Evolutionary conservation across 2,797 vertebrate genomes (phyloP), one percentile per base, ranked within the genome.

Genomic region (Neosalanx taihuensis): DNA sequence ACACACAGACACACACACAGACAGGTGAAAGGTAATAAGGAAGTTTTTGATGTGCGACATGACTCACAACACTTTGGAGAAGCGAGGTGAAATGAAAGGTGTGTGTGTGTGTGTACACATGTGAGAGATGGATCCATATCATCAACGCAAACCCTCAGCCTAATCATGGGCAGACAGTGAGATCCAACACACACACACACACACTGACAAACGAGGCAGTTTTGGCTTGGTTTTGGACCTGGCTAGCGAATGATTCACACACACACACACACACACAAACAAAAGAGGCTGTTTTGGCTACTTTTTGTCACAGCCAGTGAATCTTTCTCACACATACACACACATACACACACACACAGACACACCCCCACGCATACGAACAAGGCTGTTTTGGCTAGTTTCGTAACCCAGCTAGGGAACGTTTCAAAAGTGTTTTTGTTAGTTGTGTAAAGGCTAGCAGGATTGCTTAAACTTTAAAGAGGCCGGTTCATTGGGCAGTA

Each of bases 401-500:
- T 56, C 5, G 51, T 26, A 17, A 56, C 15, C 15, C 6, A 6
- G 51, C 51, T 9, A 6, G 51, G 4, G 4, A 56, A 56, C 18
- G 15, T 56, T 53, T 56, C 51, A 5, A 56, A 56, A n/a, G 51
- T 56, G 51, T 17, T 56, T 56, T 56, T 5, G 6, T 46, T 10
- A 46, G 51, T 17, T 17, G 18, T 17, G 51, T 10, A n/a, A 18
- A 64, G 35, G 7, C 2, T 35, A 17, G 17, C 61, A 18, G 17
- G 26, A 61, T 29, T 61, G 59, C 18, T 31, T 62, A 10, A 66
- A 66, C 37, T 29, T 66, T 29, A 13, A 15, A 67, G 26, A 53
- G 65, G 46, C 46, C 65, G 29, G 62, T 65, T 74, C 70, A 53
- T 29, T 60, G 69, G 58, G 17, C 63, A 72, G 70, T 61, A 23